Evolutionary conservation across 2,888 invertebrate genomes (phyloP), one percentile per base, ranked within the genome.

Genomic region (Nymphalis polychloros): DNA sequence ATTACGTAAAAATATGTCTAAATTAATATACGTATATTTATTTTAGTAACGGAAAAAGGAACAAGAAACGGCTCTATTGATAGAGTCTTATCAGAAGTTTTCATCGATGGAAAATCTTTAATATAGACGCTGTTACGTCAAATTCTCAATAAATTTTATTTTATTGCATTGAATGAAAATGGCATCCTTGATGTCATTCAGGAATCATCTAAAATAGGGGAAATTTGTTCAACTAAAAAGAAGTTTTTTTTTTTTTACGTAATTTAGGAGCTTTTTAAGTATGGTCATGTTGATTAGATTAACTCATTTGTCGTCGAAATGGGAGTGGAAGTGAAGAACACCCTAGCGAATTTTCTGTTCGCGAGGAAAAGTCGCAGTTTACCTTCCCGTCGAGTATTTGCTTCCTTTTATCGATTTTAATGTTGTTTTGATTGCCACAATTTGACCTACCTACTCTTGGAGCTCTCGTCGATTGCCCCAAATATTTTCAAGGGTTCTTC

Each of bases 351-450:
- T 81, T 80, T 80, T 77, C 79, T 78, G 76, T 75, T 76, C 70
- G 63, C 73, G 13, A 77, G 75, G 76, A 78, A 81, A 83, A 80
- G 75, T 64, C 71, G 71, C 77, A 85, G 82, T 88, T 87, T 86
- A 81, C 82, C 76, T 77, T 80, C 84, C 80, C 81, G 83, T 82
- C 72, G 79, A 87, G 86, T 84, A 83, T 83, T 84, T 79, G 79
- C 75, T 79, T 77, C 78, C 75, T 77, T 78, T 79, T 78, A 78
- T 81, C 80, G 76, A 81, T 81, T n/a, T 84, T 81, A 81, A 81
- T 80, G 82, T 85, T 85, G 70, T 82, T 81, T 78, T 76, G 78
- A 79, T 78, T 81, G 72, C 73, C 73, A 69, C 75, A 75, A 77
- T 75, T 71, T 75, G 72, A 79, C 74, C 76, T 79, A 59, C 27